Conservation (phyloP, 2,113 vertebrate species). For the Baryphthengus martii region DNA sequence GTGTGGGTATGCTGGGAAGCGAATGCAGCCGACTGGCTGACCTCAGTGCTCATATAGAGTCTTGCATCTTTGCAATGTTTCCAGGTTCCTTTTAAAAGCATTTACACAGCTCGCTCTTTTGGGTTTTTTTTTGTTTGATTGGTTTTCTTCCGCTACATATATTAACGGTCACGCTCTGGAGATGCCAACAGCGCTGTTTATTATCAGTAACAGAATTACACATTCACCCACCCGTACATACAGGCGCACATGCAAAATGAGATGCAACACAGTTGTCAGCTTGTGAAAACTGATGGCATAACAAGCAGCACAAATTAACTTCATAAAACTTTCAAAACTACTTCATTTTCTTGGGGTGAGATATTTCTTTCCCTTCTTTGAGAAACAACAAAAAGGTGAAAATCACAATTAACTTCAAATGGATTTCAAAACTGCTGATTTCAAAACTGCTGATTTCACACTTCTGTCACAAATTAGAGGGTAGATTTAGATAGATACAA, state of each 20-base stretch:
- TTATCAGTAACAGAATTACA: neutral
- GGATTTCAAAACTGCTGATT: neutral
- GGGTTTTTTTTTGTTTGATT: too few relatives aligned
- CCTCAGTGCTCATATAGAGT: neutral
- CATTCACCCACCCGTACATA: neutral
- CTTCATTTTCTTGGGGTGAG: neutral
- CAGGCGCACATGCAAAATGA: neutral
- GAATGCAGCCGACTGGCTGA: neutral
- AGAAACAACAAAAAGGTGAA: neutral
- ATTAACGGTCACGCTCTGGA: neutral
- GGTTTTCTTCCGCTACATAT: neutral
- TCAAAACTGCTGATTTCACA: neutral
- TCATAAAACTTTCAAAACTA: neutral
- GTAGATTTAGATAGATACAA: neutral
- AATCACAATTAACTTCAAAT: neutral
- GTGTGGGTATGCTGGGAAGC: neutral
- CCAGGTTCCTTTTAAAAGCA: neutral
- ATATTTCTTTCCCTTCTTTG: neutral
- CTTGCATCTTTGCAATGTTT: neutral
- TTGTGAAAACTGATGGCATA: neutral
- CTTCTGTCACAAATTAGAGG: neutral
- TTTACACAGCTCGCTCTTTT: fast-evolving
- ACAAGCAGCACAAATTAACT: neutral
- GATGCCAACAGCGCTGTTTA: neutral
- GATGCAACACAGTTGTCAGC: neutral